Percentiles rank a stretch among this genome's conserved stretches.
Evolutionary conservation across 2,797 vertebrate genomes (phyloP).

Genomic region (Percopsis omiscomaycus): DNA sequence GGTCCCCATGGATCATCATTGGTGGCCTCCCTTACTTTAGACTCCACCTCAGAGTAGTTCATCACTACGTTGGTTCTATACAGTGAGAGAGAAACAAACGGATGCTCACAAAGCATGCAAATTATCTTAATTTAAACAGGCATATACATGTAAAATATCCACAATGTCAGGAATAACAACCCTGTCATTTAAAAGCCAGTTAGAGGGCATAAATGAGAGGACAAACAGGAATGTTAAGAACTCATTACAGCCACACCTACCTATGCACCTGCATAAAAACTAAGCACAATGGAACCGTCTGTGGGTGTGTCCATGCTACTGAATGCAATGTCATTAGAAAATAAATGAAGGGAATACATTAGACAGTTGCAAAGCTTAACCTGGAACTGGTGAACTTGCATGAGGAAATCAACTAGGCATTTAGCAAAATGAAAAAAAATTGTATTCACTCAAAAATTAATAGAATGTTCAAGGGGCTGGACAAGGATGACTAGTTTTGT

Average conservation of each 20-base stretch:
- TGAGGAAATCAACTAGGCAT: neutral
- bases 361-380: slow-evolving; percentile 20
- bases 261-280: slow-evolving; percentile 17
- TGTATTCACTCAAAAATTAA: neutral
- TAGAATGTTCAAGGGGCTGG: neutral
- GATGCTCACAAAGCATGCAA: neutral
- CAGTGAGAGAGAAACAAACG: slow-evolving; percentile 35
- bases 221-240: slow-evolving; percentile 13
- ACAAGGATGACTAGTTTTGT: slow-evolving; percentile 6
- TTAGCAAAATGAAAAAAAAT: neutral
- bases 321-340: slow-evolving; percentile 9
- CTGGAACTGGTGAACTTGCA: neutral
- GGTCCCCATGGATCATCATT: slow-evolving; percentile 99
- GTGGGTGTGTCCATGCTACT: neutral
- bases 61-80: slow-evolving; percentile 98
- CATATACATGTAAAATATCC: no score
- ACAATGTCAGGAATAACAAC: neutral
- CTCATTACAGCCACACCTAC: slow-evolving; percentile 32
- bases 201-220: no score
- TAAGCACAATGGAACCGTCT: neutral
- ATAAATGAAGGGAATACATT: slow-evolving; percentile 6
- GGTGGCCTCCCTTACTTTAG: slow-evolving; percentile 99
- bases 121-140: neutral
- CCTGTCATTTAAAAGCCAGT: neutral
- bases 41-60: slow-evolving; percentile 99